These are phyloP conservation scores for Pyrgus malvae DNA, from an alignment of 2,888 invertebrate species.

Conservation along the genomic window DNA sequence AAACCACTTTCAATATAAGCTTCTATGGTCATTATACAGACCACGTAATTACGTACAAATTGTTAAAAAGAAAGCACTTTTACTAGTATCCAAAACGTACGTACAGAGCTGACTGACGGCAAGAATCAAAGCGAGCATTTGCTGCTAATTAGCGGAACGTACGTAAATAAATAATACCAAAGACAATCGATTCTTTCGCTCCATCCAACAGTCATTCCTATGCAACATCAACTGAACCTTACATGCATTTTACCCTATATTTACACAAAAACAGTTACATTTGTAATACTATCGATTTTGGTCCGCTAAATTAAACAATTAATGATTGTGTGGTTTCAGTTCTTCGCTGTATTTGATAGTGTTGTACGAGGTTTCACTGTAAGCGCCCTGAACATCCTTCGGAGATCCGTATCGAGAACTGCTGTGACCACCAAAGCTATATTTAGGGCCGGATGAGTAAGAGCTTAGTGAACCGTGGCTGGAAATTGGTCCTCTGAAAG, in stretches of 20 bases:
- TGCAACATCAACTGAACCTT: conserved; percentile 33
- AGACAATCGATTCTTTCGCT: conserved; percentile 43
- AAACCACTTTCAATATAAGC: conserved; percentile 22
- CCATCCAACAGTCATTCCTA: conserved; percentile 39
- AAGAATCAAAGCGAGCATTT: conserved; percentile 44
- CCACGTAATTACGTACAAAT: conserved; percentile 50
- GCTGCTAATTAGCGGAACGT: conserved; percentile 58
- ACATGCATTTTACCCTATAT: conserved; percentile 46
- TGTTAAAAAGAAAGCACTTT: conserved; percentile 59
- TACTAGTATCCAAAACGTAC: conserved; percentile 45
- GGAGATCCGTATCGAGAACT: conserved; percentile 56
- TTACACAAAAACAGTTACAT: conserved; percentile 48
- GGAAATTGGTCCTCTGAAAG: conserved; percentile 56
- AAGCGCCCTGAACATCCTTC: conserved; percentile 64
- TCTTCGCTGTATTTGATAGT: conserved; percentile 78
- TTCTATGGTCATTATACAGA: conserved; percentile 39
- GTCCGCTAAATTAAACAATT: conserved; percentile 32
- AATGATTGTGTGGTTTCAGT: conserved; percentile 63
- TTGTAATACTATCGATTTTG: conserved; percentile 25
- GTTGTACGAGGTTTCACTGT: conserved; percentile 70
- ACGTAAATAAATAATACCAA: conserved; percentile 57
- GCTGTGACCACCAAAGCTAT: conserved; percentile 55
- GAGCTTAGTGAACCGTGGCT: conserved; percentile 58
- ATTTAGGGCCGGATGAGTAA: conserved; percentile 61
- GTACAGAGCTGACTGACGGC: conserved; percentile 38